Percentiles rank a stretch among this genome's conserved stretches.
Conservation (phyloP, 2,888 invertebrate species). For the Nephrotoma flavescens region DNA sequence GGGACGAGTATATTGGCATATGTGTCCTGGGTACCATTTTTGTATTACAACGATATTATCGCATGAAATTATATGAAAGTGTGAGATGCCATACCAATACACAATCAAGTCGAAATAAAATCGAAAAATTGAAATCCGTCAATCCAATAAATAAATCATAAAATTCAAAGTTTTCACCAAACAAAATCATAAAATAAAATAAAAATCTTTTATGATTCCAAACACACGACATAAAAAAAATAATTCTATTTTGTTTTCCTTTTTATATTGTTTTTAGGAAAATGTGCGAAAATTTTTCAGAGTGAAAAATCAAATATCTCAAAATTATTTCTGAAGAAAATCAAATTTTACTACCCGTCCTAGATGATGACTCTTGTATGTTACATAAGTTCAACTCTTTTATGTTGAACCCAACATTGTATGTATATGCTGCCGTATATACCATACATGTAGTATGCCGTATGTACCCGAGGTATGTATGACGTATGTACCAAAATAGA, state of each 20-base stretch:
- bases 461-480: too few relatives aligned
- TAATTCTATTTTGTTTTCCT: not conserved
- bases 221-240: not conserved
- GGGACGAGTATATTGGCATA: too few relatives aligned
- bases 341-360: not conserved
- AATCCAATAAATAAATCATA: not conserved
- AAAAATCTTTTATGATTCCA: not conserved
- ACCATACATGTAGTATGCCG: too few relatives aligned
- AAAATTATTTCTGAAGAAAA: too few relatives aligned
- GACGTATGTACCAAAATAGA: too few relatives aligned
- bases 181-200: not conserved
- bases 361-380: not conserved
- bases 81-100: not conserved
- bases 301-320: not conserved
- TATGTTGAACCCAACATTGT: not conserved
- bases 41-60: too few relatives aligned
- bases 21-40: too few relatives aligned
- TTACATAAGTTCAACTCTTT: not conserved
- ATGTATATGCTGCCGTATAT: not conserved
- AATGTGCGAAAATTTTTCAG: not conserved
- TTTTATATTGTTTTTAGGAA: not conserved
- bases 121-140: not conserved
- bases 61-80: not conserved
- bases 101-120: not conserved
- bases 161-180: not conserved